Base-by-base conservation (phyloP, 2,797 vertebrate genomes). In the Tinamus major region DNA sequence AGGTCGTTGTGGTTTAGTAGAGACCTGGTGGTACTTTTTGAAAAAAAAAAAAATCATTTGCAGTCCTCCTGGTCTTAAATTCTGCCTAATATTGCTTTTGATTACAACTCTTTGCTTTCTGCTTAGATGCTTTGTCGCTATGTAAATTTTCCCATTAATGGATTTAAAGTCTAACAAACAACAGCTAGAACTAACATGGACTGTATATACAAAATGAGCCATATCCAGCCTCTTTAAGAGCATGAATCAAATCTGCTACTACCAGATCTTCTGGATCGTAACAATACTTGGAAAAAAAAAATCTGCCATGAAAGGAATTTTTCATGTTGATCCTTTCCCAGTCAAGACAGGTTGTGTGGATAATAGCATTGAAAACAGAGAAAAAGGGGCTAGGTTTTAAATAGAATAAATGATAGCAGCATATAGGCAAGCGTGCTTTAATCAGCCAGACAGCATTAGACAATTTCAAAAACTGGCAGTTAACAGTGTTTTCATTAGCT, bases 381-480 rank as follows among this genome's bases (percentile, higher is more conserved):
- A 72, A 85, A 94, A 90, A 39, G n/a, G 10, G 39, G 23, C 27
- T 67, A 78, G 79, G 49, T 78, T 91, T 93, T 91, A 93, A 89
- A 93, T 69, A 92, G 63, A 67, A 89, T 78, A 93, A 84, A 84
- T 69, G 62, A 92, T 65, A 95, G 46, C 42, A 91, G 18, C 71
- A 65, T 63, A 83, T 27, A 94, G 56, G 77, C 71, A 87, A 95
- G 77, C 63, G 90, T 80, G 39, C 62, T 94, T 95, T 94, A 90
- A 90, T 92, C 79, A 94, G 86, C 33, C 81, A 87, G 55, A 29
- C 65, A 69, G 77, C 61, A 72, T 72, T 13, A 95, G 85, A 56
- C 17, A 67, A 85, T 88, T 92, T 87, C 35, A 94, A 93, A 95
- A 92, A 41, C 33, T 85, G 72, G 69, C 89, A 85, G 86, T 59